A percentile compares a stretch with the other conserved stretches of the same genome.
Evolutionary conservation across 2,888 invertebrate genomes (phyloP).

Genomic region (Lydus trimaculatus): DNA sequence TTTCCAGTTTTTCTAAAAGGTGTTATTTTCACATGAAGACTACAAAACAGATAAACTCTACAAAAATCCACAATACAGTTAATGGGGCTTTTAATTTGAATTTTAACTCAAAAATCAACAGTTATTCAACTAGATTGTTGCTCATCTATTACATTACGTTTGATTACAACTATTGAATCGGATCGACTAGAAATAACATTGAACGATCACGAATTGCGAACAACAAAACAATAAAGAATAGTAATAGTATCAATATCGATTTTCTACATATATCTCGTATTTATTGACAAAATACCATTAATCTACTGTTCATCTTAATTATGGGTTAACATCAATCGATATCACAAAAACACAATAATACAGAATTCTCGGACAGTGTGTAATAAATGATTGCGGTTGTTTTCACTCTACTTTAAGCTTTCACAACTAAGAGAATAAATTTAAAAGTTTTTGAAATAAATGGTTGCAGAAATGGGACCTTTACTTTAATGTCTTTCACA

Average conservation of each 20-base stretch:
- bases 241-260: neutral
- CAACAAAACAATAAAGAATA: neutral
- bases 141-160: too few species aligned
- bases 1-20: neutral
- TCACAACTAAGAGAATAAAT: constrained; percentile 27
- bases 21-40: neutral
- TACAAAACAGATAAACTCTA: neutral
- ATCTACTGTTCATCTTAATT: constrained; percentile 29
- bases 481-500: neutral
- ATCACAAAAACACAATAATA: constrained; percentile 16
- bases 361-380: constrained; percentile 26
- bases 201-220: too few species aligned
- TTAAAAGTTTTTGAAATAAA: constrained; percentile 25
- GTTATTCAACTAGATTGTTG: neutral
- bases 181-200: neutral
- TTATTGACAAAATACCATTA: constrained; percentile 15
- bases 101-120: neutral
- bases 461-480: constrained; percentile 1
- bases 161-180: neutral
- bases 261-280: neutral
- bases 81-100: neutral
- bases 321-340: constrained; percentile 24
- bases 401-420: constrained; percentile 26
- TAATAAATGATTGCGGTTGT: constrained; percentile 39
- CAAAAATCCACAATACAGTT: too few species aligned